Percentiles rank a stretch among this genome's conserved stretches.
phyloP scores from a whole-genome alignment of 2,888 invertebrate species.

The Nephrocerus scutellatus region DNA sequence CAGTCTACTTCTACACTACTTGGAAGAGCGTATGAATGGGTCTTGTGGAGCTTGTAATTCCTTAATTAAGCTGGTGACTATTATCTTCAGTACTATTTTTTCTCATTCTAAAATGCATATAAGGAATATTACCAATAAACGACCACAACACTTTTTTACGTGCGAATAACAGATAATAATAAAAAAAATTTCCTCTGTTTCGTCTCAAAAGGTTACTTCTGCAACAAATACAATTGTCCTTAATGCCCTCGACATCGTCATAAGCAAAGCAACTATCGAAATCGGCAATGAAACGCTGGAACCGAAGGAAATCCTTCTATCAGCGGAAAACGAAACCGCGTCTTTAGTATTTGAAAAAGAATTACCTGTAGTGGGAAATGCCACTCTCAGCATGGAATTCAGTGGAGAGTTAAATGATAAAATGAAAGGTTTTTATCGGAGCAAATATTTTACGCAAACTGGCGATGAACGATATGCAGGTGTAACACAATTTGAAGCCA shows the following conservation, averaged over 20 bases:
- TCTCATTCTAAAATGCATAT: too few species aligned
- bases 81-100: too few species aligned
- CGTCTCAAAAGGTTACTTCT: slow-evolving; percentile 66
- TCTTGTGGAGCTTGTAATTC: too few species aligned
- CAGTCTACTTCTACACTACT: too few species aligned
- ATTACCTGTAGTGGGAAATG: slow-evolving; percentile 54
- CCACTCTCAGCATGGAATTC: slow-evolving; percentile 60
- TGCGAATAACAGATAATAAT: too few species aligned
- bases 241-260: slow-evolving; percentile 69
- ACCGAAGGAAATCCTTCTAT: slow-evolving; percentile 34
- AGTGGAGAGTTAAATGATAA: slow-evolving; percentile 84
- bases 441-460: slow-evolving; percentile 67
- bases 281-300: slow-evolving; percentile 47
- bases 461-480: slow-evolving; percentile 78
- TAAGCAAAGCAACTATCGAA: slow-evolving; percentile 56
- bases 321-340: slow-evolving; percentile 60
- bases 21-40: too few species aligned
- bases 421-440: slow-evolving; percentile 92
- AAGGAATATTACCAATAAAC: too few species aligned
- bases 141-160: too few species aligned
- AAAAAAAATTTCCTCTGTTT: too few species aligned
- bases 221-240: slow-evolving; percentile 63
- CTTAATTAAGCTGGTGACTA: too few species aligned
- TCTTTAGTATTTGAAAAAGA: slow-evolving; percentile 58
- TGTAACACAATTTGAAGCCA: slow-evolving; percentile 87